phyloP scores from a whole-genome alignment of 2,888 invertebrate genomes.

The Melanchra persicariae region DNA sequence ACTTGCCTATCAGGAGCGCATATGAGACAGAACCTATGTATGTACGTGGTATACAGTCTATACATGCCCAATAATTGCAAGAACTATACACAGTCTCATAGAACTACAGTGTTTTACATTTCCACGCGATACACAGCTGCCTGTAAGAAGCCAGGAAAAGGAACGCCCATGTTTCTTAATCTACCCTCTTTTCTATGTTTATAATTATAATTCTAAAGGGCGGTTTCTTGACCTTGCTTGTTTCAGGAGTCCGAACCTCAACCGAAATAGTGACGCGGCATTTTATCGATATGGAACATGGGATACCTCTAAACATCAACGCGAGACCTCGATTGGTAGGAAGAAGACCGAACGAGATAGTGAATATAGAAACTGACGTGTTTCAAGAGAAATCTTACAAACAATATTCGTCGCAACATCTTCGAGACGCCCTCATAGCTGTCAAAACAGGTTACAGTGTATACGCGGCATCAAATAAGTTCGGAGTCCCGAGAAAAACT shows the following conservation, averaged over 20 bases:
- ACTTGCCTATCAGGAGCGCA: background rate
- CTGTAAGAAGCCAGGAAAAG: constrained; percentile 90
- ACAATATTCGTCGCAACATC: constrained; percentile 88
- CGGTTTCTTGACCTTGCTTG: constrained; percentile 87
- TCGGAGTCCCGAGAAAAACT: constrained; percentile 90
- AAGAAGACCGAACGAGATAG: constrained; percentile 84
- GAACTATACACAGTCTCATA: constrained; percentile 9
- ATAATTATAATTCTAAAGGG: constrained; percentile 75
- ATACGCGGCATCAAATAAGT: constrained; percentile 90
- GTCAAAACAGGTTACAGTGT: constrained; percentile 90
- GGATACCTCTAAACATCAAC: constrained; percentile 86
- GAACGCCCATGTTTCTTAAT: constrained; percentile 79
- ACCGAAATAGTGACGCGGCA: constrained; percentile 89
- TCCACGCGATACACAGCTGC: constrained; percentile 52
- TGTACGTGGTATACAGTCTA: background rate
- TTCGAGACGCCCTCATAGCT: constrained; percentile 87
- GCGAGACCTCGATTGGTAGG: constrained; percentile 86
- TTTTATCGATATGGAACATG: constrained; percentile 87
- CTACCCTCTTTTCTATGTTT: constrained; percentile 40
- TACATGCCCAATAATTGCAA: background rate
- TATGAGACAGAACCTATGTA: background rate
- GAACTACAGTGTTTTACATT: background rate
- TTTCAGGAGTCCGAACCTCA: constrained; percentile 88
- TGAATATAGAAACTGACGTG: constrained; percentile 87
- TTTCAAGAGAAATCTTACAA: constrained; percentile 89